These are phyloP conservation scores for Furcifer pardalis DNA, from an alignment of 2,797 vertebrate genomes.

Conservation along the genomic window DNA sequence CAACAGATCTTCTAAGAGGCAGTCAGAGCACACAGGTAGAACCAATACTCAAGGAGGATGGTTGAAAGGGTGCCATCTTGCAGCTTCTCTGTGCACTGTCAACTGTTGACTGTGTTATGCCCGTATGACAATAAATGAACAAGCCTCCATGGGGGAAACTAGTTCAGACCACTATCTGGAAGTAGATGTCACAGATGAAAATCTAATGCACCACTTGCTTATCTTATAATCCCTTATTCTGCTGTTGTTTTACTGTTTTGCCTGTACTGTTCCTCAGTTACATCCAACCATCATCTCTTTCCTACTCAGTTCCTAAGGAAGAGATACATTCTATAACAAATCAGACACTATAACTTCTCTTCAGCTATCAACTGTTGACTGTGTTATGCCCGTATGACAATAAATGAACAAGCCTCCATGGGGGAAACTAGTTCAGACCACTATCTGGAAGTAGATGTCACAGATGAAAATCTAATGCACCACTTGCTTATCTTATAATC, in stretches of 20 bases:
- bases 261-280: neutral
- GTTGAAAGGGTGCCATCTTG: neutral
- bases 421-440: neutral
- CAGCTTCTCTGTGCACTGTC: neutral
- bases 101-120: neutral
- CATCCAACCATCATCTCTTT: neutral
- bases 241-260: neutral
- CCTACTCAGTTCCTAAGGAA: neutral
- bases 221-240: neutral
- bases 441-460: neutral
- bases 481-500: neutral
- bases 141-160: neutral
- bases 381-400: neutral
- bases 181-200: neutral
- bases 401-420: neutral
- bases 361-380: neutral
- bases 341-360: fast-evolving
- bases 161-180: neutral
- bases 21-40: neutral
- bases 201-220: neutral
- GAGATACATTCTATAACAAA: neutral
- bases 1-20: neutral
- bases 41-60: neutral
- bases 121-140: neutral
- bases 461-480: neutral